Evolutionary conservation across 2,797 vertebrate genomes (phyloP).

Genomic region (Thaleichthys pacificus): DNA sequence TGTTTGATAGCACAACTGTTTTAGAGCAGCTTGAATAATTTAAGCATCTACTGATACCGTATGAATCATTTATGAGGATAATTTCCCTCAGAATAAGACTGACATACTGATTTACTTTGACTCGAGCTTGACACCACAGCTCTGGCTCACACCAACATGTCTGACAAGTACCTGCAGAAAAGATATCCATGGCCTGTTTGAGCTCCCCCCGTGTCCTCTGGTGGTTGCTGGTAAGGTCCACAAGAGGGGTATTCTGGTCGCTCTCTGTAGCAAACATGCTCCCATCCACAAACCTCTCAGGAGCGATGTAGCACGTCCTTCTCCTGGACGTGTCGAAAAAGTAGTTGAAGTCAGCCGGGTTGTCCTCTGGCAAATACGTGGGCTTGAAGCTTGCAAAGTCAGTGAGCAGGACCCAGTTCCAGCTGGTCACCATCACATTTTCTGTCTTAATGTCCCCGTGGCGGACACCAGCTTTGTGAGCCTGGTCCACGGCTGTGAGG

Average conservation of each 20-base stretch:
- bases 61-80: no score
- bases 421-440: constrained; percentile 98
- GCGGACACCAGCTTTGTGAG: constrained; percentile 91
- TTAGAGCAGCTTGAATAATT: no score
- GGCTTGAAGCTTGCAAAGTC: constrained; percentile 99
- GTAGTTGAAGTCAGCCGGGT: constrained; percentile 98
- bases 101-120: no score
- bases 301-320: constrained; percentile 94
- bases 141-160: not conserved
- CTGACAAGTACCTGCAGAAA: constrained; percentile 89
- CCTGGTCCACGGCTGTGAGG: constrained; percentile 92
- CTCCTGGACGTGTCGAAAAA: constrained; percentile 96
- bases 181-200: constrained; percentile 95
- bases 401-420: constrained; percentile 97
- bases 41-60: no score
- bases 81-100: no score
- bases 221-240: constrained; percentile 91
- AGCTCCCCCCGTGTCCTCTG: constrained; percentile 92
- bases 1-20: no score
- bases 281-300: constrained; percentile 94
- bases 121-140: not conserved
- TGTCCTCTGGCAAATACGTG: constrained; percentile 95
- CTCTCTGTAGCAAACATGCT: constrained; percentile 89
- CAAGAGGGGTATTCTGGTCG: constrained; percentile 92
- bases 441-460: constrained; percentile 98